Evolutionary conservation across 2,113 vertebrate species (phyloP).

Genomic region (Pteruthius melanotis): DNA sequence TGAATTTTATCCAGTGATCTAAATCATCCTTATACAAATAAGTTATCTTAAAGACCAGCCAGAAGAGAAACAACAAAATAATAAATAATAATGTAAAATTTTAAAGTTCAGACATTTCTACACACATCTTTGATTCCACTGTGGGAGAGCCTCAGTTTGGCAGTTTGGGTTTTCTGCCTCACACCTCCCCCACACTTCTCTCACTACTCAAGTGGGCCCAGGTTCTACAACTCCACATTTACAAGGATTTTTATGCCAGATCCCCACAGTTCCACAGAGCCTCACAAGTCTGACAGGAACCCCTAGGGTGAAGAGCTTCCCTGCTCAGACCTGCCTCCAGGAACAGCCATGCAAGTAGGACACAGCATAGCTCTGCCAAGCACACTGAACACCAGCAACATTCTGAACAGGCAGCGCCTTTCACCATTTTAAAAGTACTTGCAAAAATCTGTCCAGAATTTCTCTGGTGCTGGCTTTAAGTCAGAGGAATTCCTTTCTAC

Average conservation of each 20-base stretch:
- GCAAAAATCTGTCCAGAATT: not conserved
- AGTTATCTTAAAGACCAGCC: not conserved
- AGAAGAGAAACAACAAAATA: not conserved
- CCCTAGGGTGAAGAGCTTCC: not conserved
- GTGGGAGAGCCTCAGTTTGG: not conserved
- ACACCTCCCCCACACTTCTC: not conserved
- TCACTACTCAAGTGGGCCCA: not conserved
- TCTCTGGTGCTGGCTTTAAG: not conserved
- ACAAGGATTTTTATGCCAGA: accelerated
- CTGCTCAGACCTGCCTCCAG: not conserved
- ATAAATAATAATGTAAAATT: not conserved
- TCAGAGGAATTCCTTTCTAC: not conserved
- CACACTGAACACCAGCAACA: not conserved
- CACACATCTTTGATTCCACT: not conserved
- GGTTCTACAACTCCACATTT: not conserved
- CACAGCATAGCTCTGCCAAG: not conserved
- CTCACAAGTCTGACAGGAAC: accelerated
- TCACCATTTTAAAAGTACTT: not conserved
- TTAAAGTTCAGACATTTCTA: not conserved
- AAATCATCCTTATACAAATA: not conserved
- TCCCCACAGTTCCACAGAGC: not conserved
- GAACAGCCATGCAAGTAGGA: not conserved
- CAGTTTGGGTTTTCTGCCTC: not conserved
- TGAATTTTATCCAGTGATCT: not conserved
- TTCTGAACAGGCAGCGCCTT: conserved; percentile 10